Conservation (phyloP, 1,140 invertebrate species). For the Ladona fulva region DNA sequence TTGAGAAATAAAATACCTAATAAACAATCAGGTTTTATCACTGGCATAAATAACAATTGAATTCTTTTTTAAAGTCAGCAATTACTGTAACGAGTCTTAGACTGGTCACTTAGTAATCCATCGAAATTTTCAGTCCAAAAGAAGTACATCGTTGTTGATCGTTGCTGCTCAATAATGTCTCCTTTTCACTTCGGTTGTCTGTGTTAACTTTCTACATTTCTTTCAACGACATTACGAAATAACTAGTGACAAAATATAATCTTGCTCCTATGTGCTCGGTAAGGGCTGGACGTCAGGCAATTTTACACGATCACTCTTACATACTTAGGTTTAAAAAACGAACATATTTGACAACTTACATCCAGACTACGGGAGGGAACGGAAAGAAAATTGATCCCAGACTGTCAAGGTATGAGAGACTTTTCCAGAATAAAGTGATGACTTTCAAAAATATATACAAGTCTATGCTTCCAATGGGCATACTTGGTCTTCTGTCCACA, state of each 20-base stretch:
- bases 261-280: background rate
- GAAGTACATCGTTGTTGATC: background rate
- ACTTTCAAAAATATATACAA: background rate
- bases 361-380: too few relatives aligned
- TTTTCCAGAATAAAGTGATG: background rate
- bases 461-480: too few relatives aligned
- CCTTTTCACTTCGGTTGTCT: background rate
- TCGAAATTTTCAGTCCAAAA: background rate
- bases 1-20: background rate
- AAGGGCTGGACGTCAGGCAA: slow-evolving; percentile 1
- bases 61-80: background rate
- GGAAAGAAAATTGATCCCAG: too few relatives aligned
- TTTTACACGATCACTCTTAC: background rate
- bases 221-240: background rate
- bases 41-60: background rate
- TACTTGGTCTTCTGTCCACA: too few relatives aligned
- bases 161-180: background rate
- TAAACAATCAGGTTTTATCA: background rate
- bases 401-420: background rate
- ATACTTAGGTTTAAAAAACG: too few relatives aligned
- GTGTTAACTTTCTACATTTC: background rate
- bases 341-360: too few relatives aligned
- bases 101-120: background rate
- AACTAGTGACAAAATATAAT: slow-evolving; percentile 8
- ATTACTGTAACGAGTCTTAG: background rate